A percentile compares a stretch with the other conserved stretches of the same genome.
These are phyloP conservation scores for Phengaris arion DNA, from an alignment of 2,888 invertebrate species.

Conservation along the genomic window DNA sequence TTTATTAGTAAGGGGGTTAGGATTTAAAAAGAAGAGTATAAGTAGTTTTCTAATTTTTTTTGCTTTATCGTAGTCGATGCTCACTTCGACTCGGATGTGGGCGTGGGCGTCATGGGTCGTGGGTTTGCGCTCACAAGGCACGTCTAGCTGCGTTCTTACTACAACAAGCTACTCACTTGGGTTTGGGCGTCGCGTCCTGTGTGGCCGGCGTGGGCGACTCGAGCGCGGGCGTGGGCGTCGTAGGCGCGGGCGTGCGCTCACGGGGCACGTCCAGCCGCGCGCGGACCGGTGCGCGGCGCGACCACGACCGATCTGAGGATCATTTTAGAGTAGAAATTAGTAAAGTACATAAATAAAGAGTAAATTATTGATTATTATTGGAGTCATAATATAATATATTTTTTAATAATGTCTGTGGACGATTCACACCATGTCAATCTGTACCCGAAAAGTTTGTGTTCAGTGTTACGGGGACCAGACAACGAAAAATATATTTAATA, in stretches of 20 bases:
- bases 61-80: neutral
- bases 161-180: constrained; percentile 52
- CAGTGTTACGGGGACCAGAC: no score
- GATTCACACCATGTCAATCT: no score
- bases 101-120: constrained; percentile 50
- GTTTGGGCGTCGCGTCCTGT: constrained; percentile 53
- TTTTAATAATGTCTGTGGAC: no score
- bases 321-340: constrained; percentile 29
- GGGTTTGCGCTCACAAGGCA: constrained; percentile 31
- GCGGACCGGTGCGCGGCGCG: constrained; percentile 85
- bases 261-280: constrained; percentile 91
- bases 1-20: no score
- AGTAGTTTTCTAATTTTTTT: no score
- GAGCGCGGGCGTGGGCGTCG: constrained; percentile 82
- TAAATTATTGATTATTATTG: no score
- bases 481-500: no score
- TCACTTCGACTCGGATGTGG: constrained; percentile 50
- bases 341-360: no score
- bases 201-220: constrained; percentile 41
- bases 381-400: no score
- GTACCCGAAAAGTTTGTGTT: no score
- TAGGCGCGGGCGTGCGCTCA: constrained; percentile 83
- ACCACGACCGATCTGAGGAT: constrained; percentile 90
- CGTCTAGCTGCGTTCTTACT: neutral
- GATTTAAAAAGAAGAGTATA: no score